These are phyloP conservation scores for Glossophaga mutica DNA, from an alignment of 2,797 vertebrate species.

Conservation along the genomic window DNA sequence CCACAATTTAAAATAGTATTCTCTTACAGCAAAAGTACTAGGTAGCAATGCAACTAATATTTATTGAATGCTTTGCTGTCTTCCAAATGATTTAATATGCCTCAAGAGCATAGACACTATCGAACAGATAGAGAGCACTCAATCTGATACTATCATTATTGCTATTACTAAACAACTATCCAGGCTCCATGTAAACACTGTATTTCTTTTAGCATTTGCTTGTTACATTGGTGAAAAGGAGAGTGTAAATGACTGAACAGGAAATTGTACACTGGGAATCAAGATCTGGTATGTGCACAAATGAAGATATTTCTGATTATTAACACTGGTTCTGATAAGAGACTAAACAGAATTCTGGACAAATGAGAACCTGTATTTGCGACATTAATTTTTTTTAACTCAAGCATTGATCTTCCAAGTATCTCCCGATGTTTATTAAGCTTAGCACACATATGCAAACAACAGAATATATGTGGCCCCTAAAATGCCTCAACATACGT, in stretches of 20 bases:
- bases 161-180: neutral
- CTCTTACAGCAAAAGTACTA: neutral
- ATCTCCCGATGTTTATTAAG: neutral
- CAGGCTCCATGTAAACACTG: neutral
- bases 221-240: neutral
- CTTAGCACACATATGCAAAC: neutral
- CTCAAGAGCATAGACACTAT: neutral
- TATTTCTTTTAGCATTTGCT: neutral
- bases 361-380: neutral
- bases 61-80: neutral
- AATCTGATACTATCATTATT: neutral
- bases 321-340: neutral
- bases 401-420: neutral
- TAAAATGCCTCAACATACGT: neutral
- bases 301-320: neutral
- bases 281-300: neutral
- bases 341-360: neutral
- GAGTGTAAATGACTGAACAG: neutral
- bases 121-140: neutral
- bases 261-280: neutral
- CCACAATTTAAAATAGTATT: neutral
- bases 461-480: neutral
- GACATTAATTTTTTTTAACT: neutral
- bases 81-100: neutral
- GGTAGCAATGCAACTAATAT: neutral